Percentiles rank a stretch among this genome's conserved stretches.
phyloP scores from a whole-genome alignment of 2,888 invertebrate genomes.

The Drosophila diplacantha region DNA sequence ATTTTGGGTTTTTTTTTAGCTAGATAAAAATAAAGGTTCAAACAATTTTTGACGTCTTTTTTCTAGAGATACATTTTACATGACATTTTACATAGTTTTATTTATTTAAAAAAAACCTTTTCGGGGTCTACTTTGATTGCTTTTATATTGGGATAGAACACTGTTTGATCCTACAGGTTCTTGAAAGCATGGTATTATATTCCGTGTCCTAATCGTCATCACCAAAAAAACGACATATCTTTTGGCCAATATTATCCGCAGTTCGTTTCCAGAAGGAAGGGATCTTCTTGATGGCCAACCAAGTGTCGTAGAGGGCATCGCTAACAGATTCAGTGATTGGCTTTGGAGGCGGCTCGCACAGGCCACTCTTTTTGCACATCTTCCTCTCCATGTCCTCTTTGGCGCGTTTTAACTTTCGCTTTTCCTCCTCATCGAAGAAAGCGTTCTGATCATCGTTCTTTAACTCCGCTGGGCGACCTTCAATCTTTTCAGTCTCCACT shows the following conservation, averaged over 20 bases:
- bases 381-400: conserved; percentile 26
- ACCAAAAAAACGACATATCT: conserved; percentile 23
- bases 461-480: neutral
- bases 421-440: conserved; percentile 31
- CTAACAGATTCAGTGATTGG: conserved; percentile 27
- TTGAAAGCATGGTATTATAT: neutral
- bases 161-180: neutral
- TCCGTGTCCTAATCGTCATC: conserved; percentile 34
- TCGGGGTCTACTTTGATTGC: neutral
- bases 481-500: neutral
- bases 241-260: conserved; percentile 1
- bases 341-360: conserved; percentile 29
- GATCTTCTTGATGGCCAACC: conserved; percentile 21
- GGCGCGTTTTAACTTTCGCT: conserved; percentile 26
- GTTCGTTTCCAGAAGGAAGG: conserved; percentile 41
- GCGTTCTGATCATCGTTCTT: neutral
- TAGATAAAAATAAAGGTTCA: no score
- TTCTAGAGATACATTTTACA: neutral
- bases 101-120: neutral
- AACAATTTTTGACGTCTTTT: no score
- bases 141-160: neutral
- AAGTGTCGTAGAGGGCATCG: conserved; percentile 37
- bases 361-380: conserved; percentile 13
- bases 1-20: conserved; percentile 28
- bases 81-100: neutral